Conservation (phyloP, 2,113 vertebrate species). For the Aix galericulata region DNA sequence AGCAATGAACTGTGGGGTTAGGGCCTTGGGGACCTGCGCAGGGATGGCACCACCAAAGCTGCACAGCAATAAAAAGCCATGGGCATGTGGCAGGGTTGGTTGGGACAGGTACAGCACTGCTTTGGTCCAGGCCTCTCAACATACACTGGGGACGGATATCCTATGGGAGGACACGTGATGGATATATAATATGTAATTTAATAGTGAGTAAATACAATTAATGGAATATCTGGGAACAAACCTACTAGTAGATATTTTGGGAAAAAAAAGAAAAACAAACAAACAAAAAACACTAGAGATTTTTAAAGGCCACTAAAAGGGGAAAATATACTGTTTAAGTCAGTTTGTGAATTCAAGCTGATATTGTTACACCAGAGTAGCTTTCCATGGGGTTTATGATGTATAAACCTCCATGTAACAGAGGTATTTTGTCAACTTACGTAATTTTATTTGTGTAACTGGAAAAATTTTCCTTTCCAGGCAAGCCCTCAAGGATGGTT, state of each 20-base stretch:
- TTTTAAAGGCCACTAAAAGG: neutral
- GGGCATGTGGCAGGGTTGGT: neutral
- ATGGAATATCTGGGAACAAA: neutral
- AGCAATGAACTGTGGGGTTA: rapidly evolving
- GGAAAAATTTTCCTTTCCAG: neutral
- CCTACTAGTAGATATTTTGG: neutral
- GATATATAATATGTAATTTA: rapidly evolving
- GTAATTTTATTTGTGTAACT: neutral
- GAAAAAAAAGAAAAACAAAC: neutral
- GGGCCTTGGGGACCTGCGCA: neutral
- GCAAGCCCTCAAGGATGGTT: neutral
- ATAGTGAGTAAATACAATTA: neutral
- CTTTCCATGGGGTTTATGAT: neutral
- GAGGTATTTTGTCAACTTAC: neutral
- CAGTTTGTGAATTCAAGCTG: neutral
- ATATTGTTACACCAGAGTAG: neutral
- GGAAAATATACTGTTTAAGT: rapidly evolving
- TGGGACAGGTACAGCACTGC: neutral
- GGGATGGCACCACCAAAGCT: neutral
- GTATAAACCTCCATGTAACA: neutral
- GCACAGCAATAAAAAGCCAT: rapidly evolving
- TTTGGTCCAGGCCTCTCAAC: neutral
- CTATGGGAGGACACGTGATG: neutral
- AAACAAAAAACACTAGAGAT: neutral
- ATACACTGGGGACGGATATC: rapidly evolving